These are phyloP conservation scores for Seriola aureovittata DNA, from an alignment of 2,113 vertebrate species.

Conservation along the genomic window DNA sequence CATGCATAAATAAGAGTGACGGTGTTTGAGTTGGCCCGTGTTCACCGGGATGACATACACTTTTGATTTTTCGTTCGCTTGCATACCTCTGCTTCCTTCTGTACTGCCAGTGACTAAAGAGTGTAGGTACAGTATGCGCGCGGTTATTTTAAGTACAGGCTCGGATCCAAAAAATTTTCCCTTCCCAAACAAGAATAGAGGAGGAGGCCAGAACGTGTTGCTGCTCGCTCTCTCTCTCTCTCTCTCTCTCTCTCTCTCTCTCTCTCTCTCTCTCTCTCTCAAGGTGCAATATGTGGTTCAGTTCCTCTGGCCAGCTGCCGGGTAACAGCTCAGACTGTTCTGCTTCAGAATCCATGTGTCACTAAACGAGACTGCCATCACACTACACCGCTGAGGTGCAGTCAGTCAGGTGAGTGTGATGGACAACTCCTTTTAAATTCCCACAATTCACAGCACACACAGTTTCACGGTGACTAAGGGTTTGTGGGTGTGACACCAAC, in stretches of 20 bases:
- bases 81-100: constrained; percentile 40
- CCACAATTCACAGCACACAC: not conserved
- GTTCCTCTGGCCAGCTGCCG: constrained; percentile 35
- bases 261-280: constrained; percentile 14
- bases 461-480: not conserved
- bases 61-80: constrained; percentile 15
- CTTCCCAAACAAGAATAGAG: constrained; percentile 26
- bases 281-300: constrained; percentile 14
- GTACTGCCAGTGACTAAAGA: constrained; percentile 46
- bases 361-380: constrained; percentile 22
- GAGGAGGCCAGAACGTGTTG: constrained; percentile 33
- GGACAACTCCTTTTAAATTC: not conserved
- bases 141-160: constrained; percentile 48
- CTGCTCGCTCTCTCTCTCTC: constrained; percentile 21
- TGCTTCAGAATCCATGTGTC: constrained; percentile 20
- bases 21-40: not conserved
- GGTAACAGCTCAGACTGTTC: constrained; percentile 17
- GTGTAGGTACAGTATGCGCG: constrained; percentile 41
- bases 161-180: constrained; percentile 23
- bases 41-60: constrained; percentile 15
- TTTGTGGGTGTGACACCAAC: not conserved
- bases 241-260: constrained; percentile 13
- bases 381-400: constrained; percentile 12
- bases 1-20: not conserved
- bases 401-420: not conserved